Percentiles rank a stretch among this genome's conserved stretches.
Evolutionary conservation across 2,888 invertebrate species (phyloP).

Genomic region (Hirtodrosophila duncani): DNA sequence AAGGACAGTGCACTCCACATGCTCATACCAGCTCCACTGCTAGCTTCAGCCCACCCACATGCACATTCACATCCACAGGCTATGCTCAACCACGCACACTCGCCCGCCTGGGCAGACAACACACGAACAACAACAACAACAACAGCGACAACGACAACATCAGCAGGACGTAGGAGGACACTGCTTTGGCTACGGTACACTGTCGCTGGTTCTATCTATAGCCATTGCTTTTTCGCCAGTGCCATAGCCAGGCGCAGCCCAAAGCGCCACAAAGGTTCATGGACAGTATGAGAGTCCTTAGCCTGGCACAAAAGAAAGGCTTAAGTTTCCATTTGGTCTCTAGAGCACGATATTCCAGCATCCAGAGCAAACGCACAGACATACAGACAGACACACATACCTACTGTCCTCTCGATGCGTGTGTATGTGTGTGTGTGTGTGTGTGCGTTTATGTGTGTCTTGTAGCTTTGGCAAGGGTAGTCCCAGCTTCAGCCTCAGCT

Average conservation of each 20-base stretch:
- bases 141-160: too few relatives aligned
- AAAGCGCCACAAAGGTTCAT: constrained; percentile 69
- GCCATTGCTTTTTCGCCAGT: neutral
- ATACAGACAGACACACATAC: constrained; percentile 11
- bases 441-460: constrained; percentile 22
- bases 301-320: constrained; percentile 73
- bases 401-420: constrained; percentile 1
- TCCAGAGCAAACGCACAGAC: constrained; percentile 44
- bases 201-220: too few relatives aligned
- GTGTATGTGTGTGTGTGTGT: constrained; percentile 10
- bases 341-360: constrained; percentile 71
- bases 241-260: constrained; percentile 23
- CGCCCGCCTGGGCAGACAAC: too few relatives aligned
- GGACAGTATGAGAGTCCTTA: constrained; percentile 72
- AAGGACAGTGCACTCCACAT: constrained; percentile 60
- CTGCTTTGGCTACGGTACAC: too few relatives aligned
- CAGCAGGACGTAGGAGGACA: too few relatives aligned
- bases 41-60: constrained; percentile 13
- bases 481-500: constrained; percentile 9
- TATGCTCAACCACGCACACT: neutral
- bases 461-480: constrained; percentile 3
- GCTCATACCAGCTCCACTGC: constrained; percentile 13
- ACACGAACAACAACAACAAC: too few relatives aligned
- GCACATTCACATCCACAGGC: neutral
- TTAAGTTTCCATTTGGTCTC: constrained; percentile 77